Base-by-base conservation (phyloP, 2,113 vertebrate genomes). In the Plestiodon gilberti region DNA sequence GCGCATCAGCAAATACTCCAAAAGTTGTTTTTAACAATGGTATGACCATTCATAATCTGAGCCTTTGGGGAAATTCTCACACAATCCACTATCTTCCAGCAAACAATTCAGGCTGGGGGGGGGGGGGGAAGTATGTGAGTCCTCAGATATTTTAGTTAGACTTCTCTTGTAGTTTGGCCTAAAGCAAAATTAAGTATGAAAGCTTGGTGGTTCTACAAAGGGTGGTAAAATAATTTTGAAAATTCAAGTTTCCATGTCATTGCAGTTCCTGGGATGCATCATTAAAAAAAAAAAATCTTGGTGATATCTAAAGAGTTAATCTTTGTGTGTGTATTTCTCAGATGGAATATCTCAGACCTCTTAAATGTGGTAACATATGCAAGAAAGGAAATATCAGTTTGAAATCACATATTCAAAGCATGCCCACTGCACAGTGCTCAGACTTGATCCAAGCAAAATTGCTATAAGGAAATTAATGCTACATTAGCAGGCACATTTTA, bases 321-420 rank as follows among this genome's bases (percentile, higher is more conserved):
- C 67, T 73, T 81, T n/a, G 35, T 64, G 13, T n/a, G 13, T 74
- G 28, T 64, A 79, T 40, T 88, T 48, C 59, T 79, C 28, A 4
- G 28, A 73, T 81, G 70, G 48, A 81, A 81, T 75, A 65, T 81
- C 59, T 83, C 33, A 74, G 43, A 73, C 67, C 33, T 73, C 75
- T 88, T 88, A 88, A 88, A 73, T 83, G 78, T 71, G 57, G 76
- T 88, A 62, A 79, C 30, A 78, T 74, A 73, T 83, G 38, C 57
- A 28, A 73, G 43, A 64, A 74, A 64, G 59, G 67, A 81, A 55
- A 65, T 74, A 74, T 64, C 69, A 79, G 59, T 74, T 84, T 74
- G 67, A 84, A 88, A 83, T 64, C 65, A 83, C 40, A 71, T 55
- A 80, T 74, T 88, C 77, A 40, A 84, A 84, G 69, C 77, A 48